Evolutionary conservation across 2,113 vertebrate species (phyloP), one percentile per base, ranked within the genome.

Genomic region (Orientallactaga bullata): DNA sequence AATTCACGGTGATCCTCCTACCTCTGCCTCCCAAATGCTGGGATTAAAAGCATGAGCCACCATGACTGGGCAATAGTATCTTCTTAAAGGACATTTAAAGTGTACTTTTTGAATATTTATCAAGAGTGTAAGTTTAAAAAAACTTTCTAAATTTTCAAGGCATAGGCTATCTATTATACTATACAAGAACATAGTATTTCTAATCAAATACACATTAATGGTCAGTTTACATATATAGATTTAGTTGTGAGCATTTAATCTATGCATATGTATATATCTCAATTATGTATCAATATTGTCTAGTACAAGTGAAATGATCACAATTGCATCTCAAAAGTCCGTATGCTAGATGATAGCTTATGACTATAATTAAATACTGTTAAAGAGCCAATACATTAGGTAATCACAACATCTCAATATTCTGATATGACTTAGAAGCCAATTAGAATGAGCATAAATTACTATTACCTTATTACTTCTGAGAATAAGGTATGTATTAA

Each of bases 81-180:
- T 89, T 92, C 82, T 58, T 72, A 72, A 86, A 80, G 73, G 35
- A n/a, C 37, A 15, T 90, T 84, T 78, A 81, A 35, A 83, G 16
- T 8, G 89, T 24, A 42, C 5, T 80, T 91, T 76, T 91, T 47
- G 32, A 30, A 21, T 65, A 58, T 71, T 84, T 80, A 83, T 47
- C 80, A 78, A 91, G 18, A 61, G 30, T 89, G 12, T 58, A 24
- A 58, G 58, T 61, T 94, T 55, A 82, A 78, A 81, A 83, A 21
- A 11, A 94, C 7, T 63, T 80, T 89, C 69, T 89, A 94, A 84
- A 89, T 77, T 94, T 92, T 89, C 30, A 81, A 93, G 26, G 32
- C 69, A 93, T 28, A 65, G 5, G 8, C 17, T 88, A 58, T 7
- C 42, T 88, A 30, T 74, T 39, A 79, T 23, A 71, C 55, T 58